Base-by-base conservation (phyloP, 2,113 vertebrate species). In the Todiramphus saurophagus region DNA sequence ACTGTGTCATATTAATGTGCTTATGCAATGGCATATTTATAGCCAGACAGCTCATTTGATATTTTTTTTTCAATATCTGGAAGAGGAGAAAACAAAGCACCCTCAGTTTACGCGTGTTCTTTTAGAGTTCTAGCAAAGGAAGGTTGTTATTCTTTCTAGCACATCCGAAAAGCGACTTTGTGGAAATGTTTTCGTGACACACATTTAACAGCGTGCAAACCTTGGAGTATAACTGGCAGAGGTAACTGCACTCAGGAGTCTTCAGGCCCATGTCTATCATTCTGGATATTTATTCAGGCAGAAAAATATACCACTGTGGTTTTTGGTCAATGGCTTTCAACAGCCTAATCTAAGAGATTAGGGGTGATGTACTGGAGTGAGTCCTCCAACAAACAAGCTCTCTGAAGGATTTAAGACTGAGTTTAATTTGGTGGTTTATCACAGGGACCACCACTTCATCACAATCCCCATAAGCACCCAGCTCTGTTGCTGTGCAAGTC, bases 21-120 rank as follows among this genome's bases (percentile, higher is more conserved):
- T 96, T 97, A 93, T 91, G 90, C 92, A 96, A 93, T 74, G 55
- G 63, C 51, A 68, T 94, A 96, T 96, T 96, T 96, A 95, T 93
- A 95, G 90, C 77, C 77, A 94, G 87, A 84, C 59, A 86, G 68
- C 68, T 70, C 69, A 91, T 80, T n/a, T 63, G 91, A 87, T 76
- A 37, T 35, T 81, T 60, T 64, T 46, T 64, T 87, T 51, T 39
- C 31, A n/a, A 13, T 90, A 92, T 89, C 46, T 91, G 70, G 25
- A 92, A 92, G 20, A 28, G 23, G 28, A 82, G 75, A 84, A 76
- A n/a, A 0, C 8, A 8, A 68, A 91, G 3, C 17, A 60, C 4
- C 11, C 30, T 75, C 72, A 85, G 62, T 83, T 96, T 83, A 82
- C 68, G 21, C 6, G 0, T 21, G 7, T 51, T 84, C 41, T 88